These are phyloP conservation scores for Aricia agestis DNA, from an alignment of 1,140 invertebrate genomes.

Conservation along the genomic window DNA sequence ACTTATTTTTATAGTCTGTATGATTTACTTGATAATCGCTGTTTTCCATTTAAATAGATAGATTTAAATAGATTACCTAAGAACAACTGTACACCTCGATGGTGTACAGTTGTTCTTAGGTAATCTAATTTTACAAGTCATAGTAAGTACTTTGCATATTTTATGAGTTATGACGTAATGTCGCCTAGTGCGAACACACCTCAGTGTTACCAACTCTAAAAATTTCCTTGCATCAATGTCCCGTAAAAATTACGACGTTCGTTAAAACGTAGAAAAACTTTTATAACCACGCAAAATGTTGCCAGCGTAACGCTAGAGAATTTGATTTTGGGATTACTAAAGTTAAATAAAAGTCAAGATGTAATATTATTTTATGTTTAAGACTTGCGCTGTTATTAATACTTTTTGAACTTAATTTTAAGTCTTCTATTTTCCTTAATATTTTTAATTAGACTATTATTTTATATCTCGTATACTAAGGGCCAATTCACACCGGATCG, in stretches of 20 bases:
- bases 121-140: too few relatives aligned
- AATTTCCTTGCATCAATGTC: slow-evolving; percentile 34
- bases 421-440: not conserved
- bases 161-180: too few relatives aligned
- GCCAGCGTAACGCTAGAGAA: not conserved
- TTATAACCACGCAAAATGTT: not conserved
- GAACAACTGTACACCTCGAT: too few relatives aligned
- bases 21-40: too few relatives aligned
- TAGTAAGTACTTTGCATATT: too few relatives aligned
- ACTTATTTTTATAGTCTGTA: too few relatives aligned
- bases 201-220: not conserved
- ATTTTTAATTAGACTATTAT: not conserved
- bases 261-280: slow-evolving; percentile 25
- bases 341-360: not conserved
- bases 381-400: not conserved
- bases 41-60: too few relatives aligned
- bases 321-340: not conserved
- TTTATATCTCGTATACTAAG: not conserved
- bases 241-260: slow-evolving; percentile 36
- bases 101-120: too few relatives aligned
- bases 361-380: not conserved
- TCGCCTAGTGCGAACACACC: not conserved
- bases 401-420: not conserved
- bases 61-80: too few relatives aligned
- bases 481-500: too few relatives aligned